These are phyloP conservation scores for Halcyon chelicuti DNA, from an alignment of 2,797 vertebrate genomes.

Conservation along the genomic window DNA sequence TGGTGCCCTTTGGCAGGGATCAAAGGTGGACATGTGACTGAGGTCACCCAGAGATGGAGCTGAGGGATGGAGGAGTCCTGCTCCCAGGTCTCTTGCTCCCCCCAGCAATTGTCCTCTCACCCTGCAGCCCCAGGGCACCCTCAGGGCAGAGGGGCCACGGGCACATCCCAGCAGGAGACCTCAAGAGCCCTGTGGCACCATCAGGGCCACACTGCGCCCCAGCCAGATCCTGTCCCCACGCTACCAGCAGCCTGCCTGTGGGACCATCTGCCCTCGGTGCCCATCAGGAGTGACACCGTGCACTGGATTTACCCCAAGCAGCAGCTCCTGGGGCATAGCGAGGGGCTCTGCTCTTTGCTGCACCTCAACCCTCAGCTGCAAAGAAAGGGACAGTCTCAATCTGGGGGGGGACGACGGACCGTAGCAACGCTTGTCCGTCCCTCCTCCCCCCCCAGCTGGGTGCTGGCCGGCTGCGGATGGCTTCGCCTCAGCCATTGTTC, in stretches of 20 bases:
- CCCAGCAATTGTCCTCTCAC: not conserved
- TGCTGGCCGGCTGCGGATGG: not conserved
- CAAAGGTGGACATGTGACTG: accelerated
- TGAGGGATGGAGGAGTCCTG: not conserved
- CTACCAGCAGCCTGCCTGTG: not conserved
- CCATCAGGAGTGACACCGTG: no score
- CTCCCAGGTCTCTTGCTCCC: not conserved
- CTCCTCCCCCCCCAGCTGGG: accelerated
- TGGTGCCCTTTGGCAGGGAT: not conserved
- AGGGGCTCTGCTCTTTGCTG: not conserved
- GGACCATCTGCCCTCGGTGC: accelerated
- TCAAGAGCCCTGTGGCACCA: accelerated
- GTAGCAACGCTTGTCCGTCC: accelerated
- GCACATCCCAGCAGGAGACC: not conserved
- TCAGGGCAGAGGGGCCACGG: not conserved
- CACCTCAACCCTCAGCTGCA: not conserved
- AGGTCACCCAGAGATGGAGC: not conserved
- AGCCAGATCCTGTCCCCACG: not conserved
- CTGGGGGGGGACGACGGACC: no score
- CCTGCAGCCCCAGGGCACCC: not conserved
- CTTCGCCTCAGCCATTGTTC: not conserved
- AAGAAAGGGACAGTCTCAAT: not conserved
- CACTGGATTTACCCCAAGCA: accelerated
- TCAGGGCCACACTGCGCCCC: not conserved
- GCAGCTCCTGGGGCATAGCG: not conserved